Evolutionary conservation across 2,797 vertebrate genomes (phyloP).

Genomic region (Urocyon cinereoargenteus): DNA sequence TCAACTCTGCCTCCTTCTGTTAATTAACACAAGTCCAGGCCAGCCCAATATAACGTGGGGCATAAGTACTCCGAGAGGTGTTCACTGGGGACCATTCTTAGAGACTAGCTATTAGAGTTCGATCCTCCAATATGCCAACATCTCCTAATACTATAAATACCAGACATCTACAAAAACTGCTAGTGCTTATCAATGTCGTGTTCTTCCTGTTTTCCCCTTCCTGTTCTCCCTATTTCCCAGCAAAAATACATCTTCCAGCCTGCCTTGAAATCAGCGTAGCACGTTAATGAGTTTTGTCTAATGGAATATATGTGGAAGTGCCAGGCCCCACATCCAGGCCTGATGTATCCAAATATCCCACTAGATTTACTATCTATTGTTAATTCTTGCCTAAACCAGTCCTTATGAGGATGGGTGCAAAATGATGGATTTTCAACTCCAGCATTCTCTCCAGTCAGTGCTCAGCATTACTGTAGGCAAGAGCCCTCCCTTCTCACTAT

Average conservation of each 20-base stretch:
- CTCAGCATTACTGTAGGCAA: neutral
- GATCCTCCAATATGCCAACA: neutral
- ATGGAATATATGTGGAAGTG: neutral
- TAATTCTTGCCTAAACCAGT: neutral
- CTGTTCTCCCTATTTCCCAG: neutral
- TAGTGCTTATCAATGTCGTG: neutral
- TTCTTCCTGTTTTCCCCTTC: neutral
- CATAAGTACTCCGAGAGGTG: neutral
- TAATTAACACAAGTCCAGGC: neutral
- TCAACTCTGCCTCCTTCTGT: neutral
- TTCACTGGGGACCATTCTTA: neutral
- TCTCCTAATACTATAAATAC: neutral
- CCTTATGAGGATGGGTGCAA: neutral
- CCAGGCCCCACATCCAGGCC: neutral
- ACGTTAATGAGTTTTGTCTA: neutral
- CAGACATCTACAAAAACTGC: neutral
- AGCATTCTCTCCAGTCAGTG: neutral
- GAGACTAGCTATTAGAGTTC: neutral
- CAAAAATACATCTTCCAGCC: neutral
- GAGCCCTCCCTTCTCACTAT: neutral
- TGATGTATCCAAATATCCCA: neutral
- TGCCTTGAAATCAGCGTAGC: neutral
- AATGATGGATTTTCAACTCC: neutral
- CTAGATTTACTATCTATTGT: neutral
- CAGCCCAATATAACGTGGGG: neutral